These are phyloP conservation scores for Stegophylla sp. DNA, from an alignment of 2,888 invertebrate species.

Conservation along the genomic window DNA sequence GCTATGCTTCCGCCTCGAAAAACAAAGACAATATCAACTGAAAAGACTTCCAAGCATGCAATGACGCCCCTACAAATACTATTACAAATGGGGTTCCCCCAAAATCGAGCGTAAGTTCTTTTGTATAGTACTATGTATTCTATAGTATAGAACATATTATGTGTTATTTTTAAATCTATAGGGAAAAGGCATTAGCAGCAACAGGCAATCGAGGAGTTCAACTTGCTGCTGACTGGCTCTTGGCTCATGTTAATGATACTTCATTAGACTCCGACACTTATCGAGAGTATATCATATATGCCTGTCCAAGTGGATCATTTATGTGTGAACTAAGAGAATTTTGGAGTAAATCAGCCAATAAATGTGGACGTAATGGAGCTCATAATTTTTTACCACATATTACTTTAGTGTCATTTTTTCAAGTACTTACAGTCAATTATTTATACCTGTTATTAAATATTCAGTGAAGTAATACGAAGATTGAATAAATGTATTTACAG, in stretches of 20 bases:
- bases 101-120: conserved; percentile 82
- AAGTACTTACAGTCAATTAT: conserved; percentile 67
- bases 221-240: conserved; percentile 87
- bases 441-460: conserved; percentile 11
- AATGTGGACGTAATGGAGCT: conserved; percentile 87
- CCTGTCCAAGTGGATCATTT: conserved; percentile 81
- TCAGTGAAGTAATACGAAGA: background rate
- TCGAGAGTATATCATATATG: conserved; percentile 86
- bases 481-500: conserved; percentile 65
- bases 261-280: conserved; percentile 78
- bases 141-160: background rate
- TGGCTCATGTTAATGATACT: conserved; percentile 87
- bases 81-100: conserved; percentile 87
- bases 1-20: conserved; percentile 72
- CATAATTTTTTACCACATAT: conserved; percentile 90
- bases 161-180: conserved; percentile 8
- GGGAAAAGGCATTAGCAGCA: conserved; percentile 84
- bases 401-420: conserved; percentile 87
- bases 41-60: conserved; percentile 76
- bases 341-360: conserved; percentile 77
- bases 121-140: background rate
- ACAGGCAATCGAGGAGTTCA: conserved; percentile 88
- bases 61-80: conserved; percentile 81
- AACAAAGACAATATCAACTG: conserved; percentile 74
- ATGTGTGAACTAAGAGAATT: conserved; percentile 77